Base-by-base conservation (phyloP, 1,140 invertebrate genomes). In the Musca domestica region DNA sequence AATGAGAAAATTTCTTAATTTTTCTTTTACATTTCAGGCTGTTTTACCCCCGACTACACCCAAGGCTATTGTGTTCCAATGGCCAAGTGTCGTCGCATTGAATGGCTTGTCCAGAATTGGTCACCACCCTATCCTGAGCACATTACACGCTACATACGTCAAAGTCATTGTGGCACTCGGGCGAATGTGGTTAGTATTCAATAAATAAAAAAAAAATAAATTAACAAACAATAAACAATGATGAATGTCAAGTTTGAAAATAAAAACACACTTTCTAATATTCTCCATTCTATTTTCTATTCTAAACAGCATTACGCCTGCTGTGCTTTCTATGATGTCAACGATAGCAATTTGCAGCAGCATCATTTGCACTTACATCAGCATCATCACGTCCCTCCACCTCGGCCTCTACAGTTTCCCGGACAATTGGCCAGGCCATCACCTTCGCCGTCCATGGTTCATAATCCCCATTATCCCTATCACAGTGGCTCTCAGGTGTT, bases 161-260 rank as follows among this genome's bases (percentile, higher is more conserved):
- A 48, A 23, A 64, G 34, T 64, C 61, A 64, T 64, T 56, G 52
- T 56, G 52, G 52, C n/a, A 27, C 52, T 9, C 52, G 25, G 3
- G 52, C 22, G 5, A 25, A 56, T 27, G 25, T 56, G n/a, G 52
- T 56, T 1, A n/a, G 52, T 56, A 54, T 54, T 54, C n/a, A n/a
- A n/a, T 4, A 7, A 54, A 22, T 54, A 22, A 23, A 23, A 54
- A 41, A 2, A 2, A n/a, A n/a, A n/a, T 2, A 5, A 41, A 41
- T 41, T 41, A 41, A 41, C 34, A 12, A 41, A 41, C 34, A 41
- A 41, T 41, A 12, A 41, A 41, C 10, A 5, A 41, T 10, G 27
- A 41, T 41, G 34, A 41, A 41, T 41, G 34, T 41, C 34, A 41
- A 41, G 10, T 12, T 41, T 12, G 3, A 30, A 30, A 30, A 30